Percentiles rank a stretch among this genome's conserved stretches.
These are phyloP conservation scores for Campylomormyrus tamandua DNA, from an alignment of 2,113 vertebrate genomes.

Conservation along the genomic window DNA sequence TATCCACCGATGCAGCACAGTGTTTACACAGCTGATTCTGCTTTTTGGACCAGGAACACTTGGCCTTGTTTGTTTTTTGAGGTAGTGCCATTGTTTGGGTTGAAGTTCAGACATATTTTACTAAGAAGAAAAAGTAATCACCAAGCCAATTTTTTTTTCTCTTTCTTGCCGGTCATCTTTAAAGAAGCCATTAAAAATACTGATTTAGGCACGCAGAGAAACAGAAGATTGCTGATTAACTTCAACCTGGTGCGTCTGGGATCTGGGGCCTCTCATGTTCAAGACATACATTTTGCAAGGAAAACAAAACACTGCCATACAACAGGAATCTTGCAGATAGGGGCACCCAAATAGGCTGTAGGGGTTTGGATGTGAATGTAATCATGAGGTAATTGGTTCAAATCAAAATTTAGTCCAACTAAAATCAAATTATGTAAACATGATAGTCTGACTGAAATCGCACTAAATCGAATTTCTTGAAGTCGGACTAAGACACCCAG, in stretches of 20 bases:
- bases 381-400: not conserved
- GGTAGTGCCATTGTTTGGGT: slow-evolving; percentile 56
- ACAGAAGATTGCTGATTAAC: not conserved
- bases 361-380: not conserved
- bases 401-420: not conserved
- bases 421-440: no score
- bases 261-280: not conserved
- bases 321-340: not conserved
- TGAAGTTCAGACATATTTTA: slow-evolving; percentile 70
- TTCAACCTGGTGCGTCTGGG: not conserved
- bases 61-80: slow-evolving; percentile 66
- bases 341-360: not conserved
- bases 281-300: not conserved
- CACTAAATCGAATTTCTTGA: no score
- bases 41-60: slow-evolving; percentile 64
- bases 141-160: slow-evolving; percentile 6
- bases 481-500: no score
- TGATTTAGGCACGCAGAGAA: not conserved
- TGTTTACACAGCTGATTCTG: slow-evolving; percentile 70
- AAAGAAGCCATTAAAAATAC: slow-evolving; percentile 8
- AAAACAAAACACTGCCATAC: not conserved
- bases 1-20: slow-evolving; percentile 53
- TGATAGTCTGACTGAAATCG: no score
- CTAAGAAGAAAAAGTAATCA: slow-evolving; percentile 55
- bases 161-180: not conserved